These are phyloP conservation scores for Amblyraja radiata DNA, from an alignment of 2,797 vertebrate genomes.

Conservation along the genomic window DNA sequence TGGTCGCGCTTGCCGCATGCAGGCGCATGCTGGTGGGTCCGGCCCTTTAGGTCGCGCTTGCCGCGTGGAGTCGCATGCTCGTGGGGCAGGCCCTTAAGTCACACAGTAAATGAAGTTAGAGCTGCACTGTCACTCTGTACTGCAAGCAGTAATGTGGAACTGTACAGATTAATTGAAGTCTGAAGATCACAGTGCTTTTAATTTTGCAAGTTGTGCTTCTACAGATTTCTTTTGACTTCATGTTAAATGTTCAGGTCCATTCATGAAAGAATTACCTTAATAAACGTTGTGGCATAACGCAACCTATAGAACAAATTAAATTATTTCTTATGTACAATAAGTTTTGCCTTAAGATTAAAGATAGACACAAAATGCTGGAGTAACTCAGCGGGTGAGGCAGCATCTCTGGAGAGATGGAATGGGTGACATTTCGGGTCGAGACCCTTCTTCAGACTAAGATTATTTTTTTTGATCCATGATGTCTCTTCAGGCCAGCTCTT, in stretches of 20 bases:
- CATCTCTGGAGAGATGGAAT: too few species aligned
- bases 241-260: not conserved
- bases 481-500: not conserved
- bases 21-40: too few species aligned
- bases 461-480: not conserved
- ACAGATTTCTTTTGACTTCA: not conserved
- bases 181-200: not conserved
- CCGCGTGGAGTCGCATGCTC: too few species aligned
- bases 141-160: not conserved
- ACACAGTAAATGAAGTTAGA: too few species aligned
- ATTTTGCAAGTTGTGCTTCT: not conserved
- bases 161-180: not conserved
- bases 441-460: too few species aligned
- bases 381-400: too few species aligned
- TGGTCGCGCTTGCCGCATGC: too few species aligned
- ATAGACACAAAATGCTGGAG: too few species aligned
- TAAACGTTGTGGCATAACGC: not conserved
- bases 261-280: not conserved
- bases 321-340: not conserved
- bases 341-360: not conserved
- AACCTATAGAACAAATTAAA: not conserved
- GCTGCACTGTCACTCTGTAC: not conserved
- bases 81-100: too few species aligned
- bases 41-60: too few species aligned
- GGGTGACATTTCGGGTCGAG: too few species aligned